Conservation (phyloP, 2,797 vertebrate genomes). For the Sebastes aleutianus region DNA sequence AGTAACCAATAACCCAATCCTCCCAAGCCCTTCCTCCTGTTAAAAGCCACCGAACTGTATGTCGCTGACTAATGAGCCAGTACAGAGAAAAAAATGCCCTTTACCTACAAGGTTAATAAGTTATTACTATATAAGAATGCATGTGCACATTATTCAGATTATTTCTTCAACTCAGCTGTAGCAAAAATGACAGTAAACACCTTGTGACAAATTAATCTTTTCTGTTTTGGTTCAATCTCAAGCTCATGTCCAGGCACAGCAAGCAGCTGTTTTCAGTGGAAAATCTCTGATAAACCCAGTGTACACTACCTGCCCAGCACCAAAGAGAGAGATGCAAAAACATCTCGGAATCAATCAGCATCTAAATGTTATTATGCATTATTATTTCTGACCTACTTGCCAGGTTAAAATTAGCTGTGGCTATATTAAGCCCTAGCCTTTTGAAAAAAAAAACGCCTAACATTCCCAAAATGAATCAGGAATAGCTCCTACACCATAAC, state of each 20-base stretch:
- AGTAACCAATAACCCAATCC: constrained; percentile 22
- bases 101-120: constrained; percentile 79
- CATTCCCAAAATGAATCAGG: too few relatives aligned
- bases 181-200: constrained; percentile 56
- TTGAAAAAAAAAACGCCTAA: too few relatives aligned
- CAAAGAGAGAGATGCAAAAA: rapidly evolving
- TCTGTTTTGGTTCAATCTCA: neutral
- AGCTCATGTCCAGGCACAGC: too few relatives aligned
- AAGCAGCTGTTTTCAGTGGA: too few relatives aligned
- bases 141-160: constrained; percentile 34
- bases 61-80: constrained; percentile 75
- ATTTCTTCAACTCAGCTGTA: constrained; percentile 29
- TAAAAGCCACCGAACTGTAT: constrained; percentile 17
- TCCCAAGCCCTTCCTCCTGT: constrained; percentile 21
- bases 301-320: too few relatives aligned
- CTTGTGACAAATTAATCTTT: constrained; percentile 37
- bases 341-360: too few relatives aligned
- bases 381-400: too few relatives aligned
- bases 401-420: too few relatives aligned
- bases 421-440: too few relatives aligned
- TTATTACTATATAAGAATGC: constrained; percentile 76
- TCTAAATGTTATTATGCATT: too few relatives aligned
- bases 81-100: constrained; percentile 58
- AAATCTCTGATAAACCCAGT: too few relatives aligned
- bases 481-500: too few relatives aligned